phyloP scores from a whole-genome alignment of 2,797 vertebrate genomes.

The Falco concolor region DNA sequence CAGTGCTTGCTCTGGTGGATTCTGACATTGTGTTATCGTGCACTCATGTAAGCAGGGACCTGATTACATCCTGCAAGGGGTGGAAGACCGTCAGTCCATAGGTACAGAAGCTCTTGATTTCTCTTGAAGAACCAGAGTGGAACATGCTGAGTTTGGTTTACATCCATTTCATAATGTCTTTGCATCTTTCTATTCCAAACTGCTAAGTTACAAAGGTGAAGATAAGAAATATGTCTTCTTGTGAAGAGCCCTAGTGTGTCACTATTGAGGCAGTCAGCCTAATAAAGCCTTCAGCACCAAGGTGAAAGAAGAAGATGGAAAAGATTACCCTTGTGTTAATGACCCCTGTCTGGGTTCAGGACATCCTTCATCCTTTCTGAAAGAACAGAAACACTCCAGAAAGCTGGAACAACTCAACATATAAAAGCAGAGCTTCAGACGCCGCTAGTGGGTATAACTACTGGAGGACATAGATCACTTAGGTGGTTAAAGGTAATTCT shows the following conservation, averaged over 20 bases:
- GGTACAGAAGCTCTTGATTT: background rate
- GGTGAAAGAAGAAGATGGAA: background rate
- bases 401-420: background rate
- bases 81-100: background rate
- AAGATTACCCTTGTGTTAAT: background rate
- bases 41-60: background rate
- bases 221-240: background rate
- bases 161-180: background rate
- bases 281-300: background rate
- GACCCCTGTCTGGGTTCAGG: background rate
- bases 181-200: background rate
- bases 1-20: background rate
- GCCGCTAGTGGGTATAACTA: background rate
- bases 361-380: background rate
- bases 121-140: background rate
- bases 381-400: background rate
- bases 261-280: background rate
- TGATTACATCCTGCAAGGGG: background rate
- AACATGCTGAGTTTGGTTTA: background rate
- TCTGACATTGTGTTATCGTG: background rate
- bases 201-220: background rate
- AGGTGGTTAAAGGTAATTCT: background rate
- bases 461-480: background rate
- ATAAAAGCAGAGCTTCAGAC: background rate
- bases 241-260: background rate